Conservation (phyloP, 2,888 invertebrate species). For the Himalopsyche kuldschensis region DNA sequence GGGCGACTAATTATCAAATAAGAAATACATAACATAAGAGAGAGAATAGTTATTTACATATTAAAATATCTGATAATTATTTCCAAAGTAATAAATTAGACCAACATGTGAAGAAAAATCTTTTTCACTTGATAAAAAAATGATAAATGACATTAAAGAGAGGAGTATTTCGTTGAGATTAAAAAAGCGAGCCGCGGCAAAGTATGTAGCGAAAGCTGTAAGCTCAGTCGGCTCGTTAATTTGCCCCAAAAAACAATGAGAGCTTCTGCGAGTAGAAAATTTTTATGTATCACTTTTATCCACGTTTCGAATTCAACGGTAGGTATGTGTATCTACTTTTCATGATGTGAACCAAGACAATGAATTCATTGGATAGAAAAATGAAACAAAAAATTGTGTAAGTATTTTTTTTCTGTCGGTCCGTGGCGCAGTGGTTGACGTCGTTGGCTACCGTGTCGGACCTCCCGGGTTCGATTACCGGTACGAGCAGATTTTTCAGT, state of each 20-base stretch:
- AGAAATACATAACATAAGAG: too few relatives aligned
- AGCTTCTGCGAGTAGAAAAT: neutral
- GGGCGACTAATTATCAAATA: too few relatives aligned
- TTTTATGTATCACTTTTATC: slow-evolving; percentile 3
- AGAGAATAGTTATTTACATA: too few relatives aligned
- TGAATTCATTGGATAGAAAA: neutral
- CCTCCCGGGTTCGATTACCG: too few relatives aligned
- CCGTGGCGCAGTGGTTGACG: too few relatives aligned
- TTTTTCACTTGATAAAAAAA: neutral
- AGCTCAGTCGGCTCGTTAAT: neutral
- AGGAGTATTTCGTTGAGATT: neutral
- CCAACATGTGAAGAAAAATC: neutral
- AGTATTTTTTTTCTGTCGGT: too few relatives aligned
- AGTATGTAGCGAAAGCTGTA: neutral
- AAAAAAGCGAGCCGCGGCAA: neutral
- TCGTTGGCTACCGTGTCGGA: too few relatives aligned
- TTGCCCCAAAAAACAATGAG: neutral
- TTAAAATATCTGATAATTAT: too few relatives aligned
- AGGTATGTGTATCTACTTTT: neutral
- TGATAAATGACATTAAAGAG: neutral
- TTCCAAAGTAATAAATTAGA: too few relatives aligned
- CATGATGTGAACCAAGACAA: neutral
- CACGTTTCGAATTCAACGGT: neutral
- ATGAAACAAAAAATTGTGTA: too few relatives aligned
- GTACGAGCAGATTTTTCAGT: too few relatives aligned